Evolutionary conservation across 2,797 vertebrate species (phyloP), one percentile per base, ranked within the genome.

Genomic region (Pseudomugil gertrudae): DNA sequence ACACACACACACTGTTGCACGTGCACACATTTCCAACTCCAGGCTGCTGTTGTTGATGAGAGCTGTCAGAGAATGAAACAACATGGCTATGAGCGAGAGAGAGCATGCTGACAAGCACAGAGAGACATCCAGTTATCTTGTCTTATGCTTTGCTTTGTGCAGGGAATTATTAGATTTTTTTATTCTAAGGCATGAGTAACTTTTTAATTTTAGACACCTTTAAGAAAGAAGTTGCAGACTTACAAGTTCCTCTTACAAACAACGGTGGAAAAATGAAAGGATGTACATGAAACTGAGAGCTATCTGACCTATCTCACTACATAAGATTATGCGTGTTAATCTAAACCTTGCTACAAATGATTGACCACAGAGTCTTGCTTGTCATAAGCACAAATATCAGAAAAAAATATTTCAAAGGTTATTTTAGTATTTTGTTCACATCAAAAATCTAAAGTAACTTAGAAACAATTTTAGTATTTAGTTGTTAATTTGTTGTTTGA

Each of bases 31-130:
- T 60, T 57, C 57, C 65, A 64, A 60, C 78, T 75, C 83, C 84
- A 87, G 84, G 72, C 79, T 88, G 80, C 84, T 91, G 88, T 87
- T 92, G 90, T 87, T 92, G 91, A 90, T 92, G 92, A 84, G 85
- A 91, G 83, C 88, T 93, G 91, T 92, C 89, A 87, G 87, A 85
- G 86, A 79, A 74, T 76, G 51, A 80, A 90, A 82, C 84, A 89
- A 76, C 75, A 87, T 61, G 72, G 84, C 89, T 72, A 59, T 48
- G 74, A 89, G 84, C 74, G 40, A 78, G 58, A 73, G 35, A 59
- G 72, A 72, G 53, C 73, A 79, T 69, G 71, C 83, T 77, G 69
- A 79, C 70, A 61, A 83, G 74, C 57, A 15, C 64, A 50, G 62
- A 75, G 50, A 61, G 78, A 69, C 19, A 62, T 60, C 66, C 66